Evolutionary conservation across 2,797 vertebrate species (phyloP).

Genomic region (Tragopan temminckii): DNA sequence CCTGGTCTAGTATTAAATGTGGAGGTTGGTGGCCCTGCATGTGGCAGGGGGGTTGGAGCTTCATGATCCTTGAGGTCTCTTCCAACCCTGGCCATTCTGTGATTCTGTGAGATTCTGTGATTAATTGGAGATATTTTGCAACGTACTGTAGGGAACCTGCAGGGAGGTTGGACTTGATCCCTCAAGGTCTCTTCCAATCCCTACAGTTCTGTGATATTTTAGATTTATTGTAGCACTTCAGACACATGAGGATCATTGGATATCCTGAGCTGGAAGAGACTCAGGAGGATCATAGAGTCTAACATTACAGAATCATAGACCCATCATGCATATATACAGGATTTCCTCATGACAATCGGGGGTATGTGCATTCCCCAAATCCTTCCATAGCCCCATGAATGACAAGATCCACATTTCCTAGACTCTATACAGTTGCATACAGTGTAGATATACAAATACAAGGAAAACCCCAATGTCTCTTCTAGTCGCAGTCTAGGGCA

Average conservation of each 20-base stretch:
- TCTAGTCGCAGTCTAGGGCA: not conserved
- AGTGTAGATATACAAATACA: not conserved
- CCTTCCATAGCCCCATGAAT: not conserved
- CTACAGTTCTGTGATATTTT: not conserved
- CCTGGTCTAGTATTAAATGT: no score
- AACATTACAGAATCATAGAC: not conserved
- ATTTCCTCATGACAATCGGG: not conserved
- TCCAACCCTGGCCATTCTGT: no score
- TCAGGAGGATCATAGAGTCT: not conserved
- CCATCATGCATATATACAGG: not conserved
- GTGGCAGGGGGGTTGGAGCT: no score
- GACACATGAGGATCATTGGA: not conserved
- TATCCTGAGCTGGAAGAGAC: not conserved
- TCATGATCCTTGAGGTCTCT: no score
- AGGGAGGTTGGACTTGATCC: no score
- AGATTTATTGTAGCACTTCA: not conserved
- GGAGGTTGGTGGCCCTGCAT: no score
- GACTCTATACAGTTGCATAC: not conserved
- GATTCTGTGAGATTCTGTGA: no score
- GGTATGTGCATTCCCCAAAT: not conserved
- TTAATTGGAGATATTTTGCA: not conserved
- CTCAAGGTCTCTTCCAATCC: no score
- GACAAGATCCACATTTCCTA: not conserved
- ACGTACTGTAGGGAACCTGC: no score
- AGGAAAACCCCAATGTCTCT: not conserved